phyloP scores from a whole-genome alignment of 2,113 vertebrate species.

The Phoenicopterus ruber region DNA sequence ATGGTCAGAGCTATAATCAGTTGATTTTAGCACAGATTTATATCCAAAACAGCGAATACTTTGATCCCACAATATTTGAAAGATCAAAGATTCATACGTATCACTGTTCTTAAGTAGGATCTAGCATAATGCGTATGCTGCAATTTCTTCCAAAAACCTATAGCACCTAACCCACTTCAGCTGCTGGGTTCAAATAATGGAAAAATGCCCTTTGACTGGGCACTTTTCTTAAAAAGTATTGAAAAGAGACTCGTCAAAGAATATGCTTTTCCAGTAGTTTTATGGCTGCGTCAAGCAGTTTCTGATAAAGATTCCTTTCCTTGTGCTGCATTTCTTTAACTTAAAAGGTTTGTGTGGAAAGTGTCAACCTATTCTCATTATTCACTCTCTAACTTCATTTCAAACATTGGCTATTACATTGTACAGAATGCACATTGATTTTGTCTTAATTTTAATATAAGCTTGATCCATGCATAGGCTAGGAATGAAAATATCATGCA shows the following conservation, averaged over 20 bases:
- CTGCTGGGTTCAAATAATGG: background rate
- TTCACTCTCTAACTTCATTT: background rate
- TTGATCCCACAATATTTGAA: conserved; percentile 58
- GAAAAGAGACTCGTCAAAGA: background rate
- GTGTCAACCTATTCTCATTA: background rate
- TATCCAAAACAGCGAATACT: conserved; percentile 56
- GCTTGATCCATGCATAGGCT: background rate
- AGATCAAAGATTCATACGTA: conserved; percentile 68
- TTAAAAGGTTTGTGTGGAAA: background rate
- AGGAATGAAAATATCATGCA: background rate
- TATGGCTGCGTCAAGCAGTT: background rate
- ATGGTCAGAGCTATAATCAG: conserved; percentile 54
- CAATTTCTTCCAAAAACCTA: background rate
- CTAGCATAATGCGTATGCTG: background rate
- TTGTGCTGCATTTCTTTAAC: background rate
- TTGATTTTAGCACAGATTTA: conserved; percentile 61
- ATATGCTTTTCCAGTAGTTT: background rate
- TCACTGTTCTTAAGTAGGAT: conserved; percentile 19
- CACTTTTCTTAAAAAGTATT: background rate
- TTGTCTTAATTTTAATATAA: background rate
- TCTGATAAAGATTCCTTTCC: background rate
- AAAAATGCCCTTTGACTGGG: background rate
- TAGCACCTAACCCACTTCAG: background rate
- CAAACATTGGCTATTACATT: background rate
- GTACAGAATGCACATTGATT: background rate